Percentiles rank a stretch among this genome's conserved stretches.
Evolutionary conservation across 1,140 invertebrate species (phyloP).

Genomic region (Hypsibius dujardini): DNA sequence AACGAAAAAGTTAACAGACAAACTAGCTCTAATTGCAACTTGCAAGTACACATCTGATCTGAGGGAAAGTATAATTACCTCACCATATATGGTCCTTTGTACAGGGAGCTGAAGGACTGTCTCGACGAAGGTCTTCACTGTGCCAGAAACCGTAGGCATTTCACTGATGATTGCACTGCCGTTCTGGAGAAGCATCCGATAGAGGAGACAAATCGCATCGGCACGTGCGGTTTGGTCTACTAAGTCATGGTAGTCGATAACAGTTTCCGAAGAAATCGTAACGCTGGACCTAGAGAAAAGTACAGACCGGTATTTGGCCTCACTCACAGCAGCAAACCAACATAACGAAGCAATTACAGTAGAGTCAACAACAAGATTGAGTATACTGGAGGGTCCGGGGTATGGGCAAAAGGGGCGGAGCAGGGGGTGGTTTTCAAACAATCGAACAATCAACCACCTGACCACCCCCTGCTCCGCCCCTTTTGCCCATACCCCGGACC

Average conservation of each 20-base stretch:
- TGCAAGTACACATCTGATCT: not conserved
- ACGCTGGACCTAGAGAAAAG: not conserved
- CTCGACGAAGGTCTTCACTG: not conserved
- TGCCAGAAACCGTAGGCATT: not conserved
- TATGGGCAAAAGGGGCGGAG: too few relatives aligned
- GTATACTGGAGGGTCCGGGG: too few relatives aligned
- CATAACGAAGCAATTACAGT: not conserved
- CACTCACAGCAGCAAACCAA: not conserved
- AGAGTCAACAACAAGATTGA: not conserved
- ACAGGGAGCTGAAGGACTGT: not conserved
- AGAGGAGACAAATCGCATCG: not conserved
- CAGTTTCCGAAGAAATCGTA: not conserved
- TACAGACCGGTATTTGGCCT: not conserved
- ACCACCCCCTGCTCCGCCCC: too few relatives aligned
- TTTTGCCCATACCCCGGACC: too few relatives aligned
- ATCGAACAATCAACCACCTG: too few relatives aligned
- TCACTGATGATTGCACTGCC: not conserved
- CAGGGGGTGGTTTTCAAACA: too few relatives aligned
- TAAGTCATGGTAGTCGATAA: not conserved
- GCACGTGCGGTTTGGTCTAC: not conserved
- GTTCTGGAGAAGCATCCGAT: not conserved
- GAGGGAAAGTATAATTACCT: not conserved
- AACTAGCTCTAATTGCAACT: not conserved
- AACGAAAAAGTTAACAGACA: not conserved
- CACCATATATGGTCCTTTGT: constrained; percentile 7